Evolutionary conservation across 2,888 invertebrate genomes (phyloP), one percentile per base, ranked within the genome.

Genomic region (Anoncus sp.): DNA sequence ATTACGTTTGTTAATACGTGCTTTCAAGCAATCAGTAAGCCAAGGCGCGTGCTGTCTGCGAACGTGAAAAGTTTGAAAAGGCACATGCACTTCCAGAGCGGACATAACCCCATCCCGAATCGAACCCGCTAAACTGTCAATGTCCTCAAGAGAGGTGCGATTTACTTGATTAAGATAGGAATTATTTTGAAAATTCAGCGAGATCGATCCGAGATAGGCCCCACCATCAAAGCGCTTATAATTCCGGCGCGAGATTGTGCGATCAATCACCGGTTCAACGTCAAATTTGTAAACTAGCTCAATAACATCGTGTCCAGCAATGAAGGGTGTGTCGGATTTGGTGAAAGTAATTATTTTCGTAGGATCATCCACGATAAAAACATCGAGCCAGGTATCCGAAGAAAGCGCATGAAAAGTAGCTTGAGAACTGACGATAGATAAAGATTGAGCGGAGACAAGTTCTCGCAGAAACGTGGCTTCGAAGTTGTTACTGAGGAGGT

Each of bases 291-390:
- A 31, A 7, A 31, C 31, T 7, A 31, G 31, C 12, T 51, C 51
- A 3, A 70, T 10, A n/a, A 70, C 3, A 45, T 70, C 59, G 12
- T 59, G 70, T 7, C 70, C 59, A 2, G 57, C 22, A 1, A 70
- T 59, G 27, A 70, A 70, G 3, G 47, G 59, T 24, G 47, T 18
- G 4, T 35, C 38, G 1, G 27, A 10, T 9, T 59, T 35, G 5
- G 2, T 5, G 14, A 14, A 1, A 5, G 31, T 5, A 5, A 31
- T 5, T 31, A 31, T 3, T 31, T 31, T 31, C 4, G 31, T 5
- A 5, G 5, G 0, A n/a, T 16, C 7, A 38, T 63, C 47, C 1
- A 63, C 6, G 3, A 63, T 31, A 1, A 31, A 47, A 1, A 63
- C 63, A n/a, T 63, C 63, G 3, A 63, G 18, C 47, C 45, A 47